phyloP scores from a whole-genome alignment of 2,888 invertebrate genomes.

The Ochropleura plecta region DNA sequence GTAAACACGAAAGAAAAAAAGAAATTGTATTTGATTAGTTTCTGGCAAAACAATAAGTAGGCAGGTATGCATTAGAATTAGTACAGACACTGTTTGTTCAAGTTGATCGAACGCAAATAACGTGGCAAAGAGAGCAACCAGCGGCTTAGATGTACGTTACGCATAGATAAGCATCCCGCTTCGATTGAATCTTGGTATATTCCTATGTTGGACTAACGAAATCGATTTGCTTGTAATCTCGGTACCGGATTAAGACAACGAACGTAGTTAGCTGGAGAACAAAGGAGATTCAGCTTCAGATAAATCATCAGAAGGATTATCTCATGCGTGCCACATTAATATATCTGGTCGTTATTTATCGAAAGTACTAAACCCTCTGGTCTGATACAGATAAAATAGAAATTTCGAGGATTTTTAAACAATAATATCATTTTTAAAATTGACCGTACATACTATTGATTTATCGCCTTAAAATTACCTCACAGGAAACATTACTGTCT shows the following conservation, averaged over 20 bases:
- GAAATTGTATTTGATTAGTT: not conserved
- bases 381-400: slow-evolving; percentile 50
- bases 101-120: slow-evolving; percentile 78
- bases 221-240: slow-evolving; percentile 83
- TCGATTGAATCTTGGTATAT: slow-evolving; percentile 78
- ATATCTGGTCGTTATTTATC: slow-evolving; percentile 52
- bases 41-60: slow-evolving; percentile 6
- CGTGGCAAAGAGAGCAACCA: slow-evolving; percentile 79
- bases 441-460: slow-evolving; percentile 59
- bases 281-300: slow-evolving; percentile 67
- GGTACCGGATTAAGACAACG: slow-evolving; percentile 73
- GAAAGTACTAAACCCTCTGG: slow-evolving; percentile 46
- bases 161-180: slow-evolving; percentile 75
- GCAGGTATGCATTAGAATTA: slow-evolving; percentile 9
- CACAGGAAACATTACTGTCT: slow-evolving; percentile 65
- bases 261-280: slow-evolving; percentile 77
- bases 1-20: not conserved
- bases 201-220: slow-evolving; percentile 75
- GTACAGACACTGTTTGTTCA: slow-evolving; percentile 67
- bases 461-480: slow-evolving; percentile 63
- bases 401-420: slow-evolving; percentile 49
- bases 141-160: slow-evolving; percentile 74
- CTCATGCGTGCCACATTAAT: slow-evolving; percentile 58
- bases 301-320: slow-evolving; percentile 66
- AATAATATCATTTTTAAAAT: slow-evolving; percentile 59